Conservation (phyloP, 2,888 invertebrate genomes). For the Siphlonurus alternatus region DNA sequence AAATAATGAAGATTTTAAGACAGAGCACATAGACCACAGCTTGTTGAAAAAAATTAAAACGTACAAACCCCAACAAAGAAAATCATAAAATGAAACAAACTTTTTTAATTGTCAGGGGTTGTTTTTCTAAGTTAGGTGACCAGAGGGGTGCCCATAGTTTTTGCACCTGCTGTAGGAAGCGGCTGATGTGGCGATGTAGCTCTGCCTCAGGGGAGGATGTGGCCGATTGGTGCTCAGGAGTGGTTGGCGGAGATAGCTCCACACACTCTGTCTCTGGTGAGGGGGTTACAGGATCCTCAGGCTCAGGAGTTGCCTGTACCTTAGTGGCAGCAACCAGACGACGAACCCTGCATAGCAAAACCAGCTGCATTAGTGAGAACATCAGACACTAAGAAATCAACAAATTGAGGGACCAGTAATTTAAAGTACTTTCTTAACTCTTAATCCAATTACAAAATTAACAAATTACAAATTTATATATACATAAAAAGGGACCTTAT, state of each 20-base stretch:
- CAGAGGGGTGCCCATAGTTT: background rate
- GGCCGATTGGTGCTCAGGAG: background rate
- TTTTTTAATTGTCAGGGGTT: background rate
- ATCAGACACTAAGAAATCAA: too few species aligned
- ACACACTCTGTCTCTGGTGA: background rate
- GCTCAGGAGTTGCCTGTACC: background rate
- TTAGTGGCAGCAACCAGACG: slow-evolving; percentile 14
- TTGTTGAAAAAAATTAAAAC: background rate
- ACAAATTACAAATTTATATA: too few species aligned
- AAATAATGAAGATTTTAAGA: background rate
- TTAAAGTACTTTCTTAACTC: background rate
- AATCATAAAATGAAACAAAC: background rate
- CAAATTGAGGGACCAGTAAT: background rate
- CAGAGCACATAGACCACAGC: background rate
- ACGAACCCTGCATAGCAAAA: slow-evolving; percentile 14
- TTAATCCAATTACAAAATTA: too few species aligned
- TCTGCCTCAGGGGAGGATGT: slow-evolving; percentile 4
- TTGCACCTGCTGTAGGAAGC: slow-evolving; percentile 8
- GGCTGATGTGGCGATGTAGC: slow-evolving; percentile 7
- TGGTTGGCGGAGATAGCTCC: background rate
- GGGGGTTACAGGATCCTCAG: slow-evolving; percentile 1
- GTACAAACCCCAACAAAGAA: background rate
- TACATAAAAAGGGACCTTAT: too few species aligned
- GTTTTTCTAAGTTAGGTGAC: too few species aligned
- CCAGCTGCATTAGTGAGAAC: background rate